These are phyloP conservation scores for Pandemis cinnamomeana DNA, from an alignment of 2,888 invertebrate genomes.

Conservation along the genomic window DNA sequence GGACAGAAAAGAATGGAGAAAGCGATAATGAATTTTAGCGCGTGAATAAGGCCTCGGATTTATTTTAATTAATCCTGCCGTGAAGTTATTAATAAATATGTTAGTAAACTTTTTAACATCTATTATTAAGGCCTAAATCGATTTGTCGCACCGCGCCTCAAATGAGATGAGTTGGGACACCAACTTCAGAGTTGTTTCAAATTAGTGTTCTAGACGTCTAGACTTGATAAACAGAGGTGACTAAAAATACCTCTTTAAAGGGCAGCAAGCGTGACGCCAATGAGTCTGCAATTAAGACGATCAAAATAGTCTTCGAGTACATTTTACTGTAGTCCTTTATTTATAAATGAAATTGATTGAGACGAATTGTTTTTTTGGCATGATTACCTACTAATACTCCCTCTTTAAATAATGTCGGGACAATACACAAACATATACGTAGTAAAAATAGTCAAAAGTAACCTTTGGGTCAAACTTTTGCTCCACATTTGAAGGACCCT, in stretches of 20 bases:
- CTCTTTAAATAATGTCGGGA: too few species aligned
- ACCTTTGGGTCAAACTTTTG: background rate
- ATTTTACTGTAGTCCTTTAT: too few species aligned
- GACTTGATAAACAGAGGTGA: background rate
- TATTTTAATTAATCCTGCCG: too few species aligned
- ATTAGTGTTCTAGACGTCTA: conserved; percentile 20
- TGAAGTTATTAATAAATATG: too few species aligned
- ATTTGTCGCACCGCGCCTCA: background rate
- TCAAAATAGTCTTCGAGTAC: background rate
- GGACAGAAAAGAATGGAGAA: too few species aligned
- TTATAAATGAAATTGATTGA: too few species aligned
- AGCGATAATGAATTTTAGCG: too few species aligned
- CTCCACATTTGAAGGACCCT: conserved; percentile 25
- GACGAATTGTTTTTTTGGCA: too few species aligned
- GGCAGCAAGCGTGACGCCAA: background rate
- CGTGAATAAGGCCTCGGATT: too few species aligned
- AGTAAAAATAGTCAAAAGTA: background rate
- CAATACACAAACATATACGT: too few species aligned
- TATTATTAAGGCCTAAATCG: background rate
- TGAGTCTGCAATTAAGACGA: background rate
- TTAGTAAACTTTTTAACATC: too few species aligned
- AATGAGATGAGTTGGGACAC: conserved; percentile 9
- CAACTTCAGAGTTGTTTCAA: background rate
- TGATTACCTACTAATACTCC: too few species aligned
- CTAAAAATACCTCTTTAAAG: conserved; percentile 23